A percentile compares a stretch with the other conserved stretches of the same genome.
phyloP scores from a whole-genome alignment of 1,140 invertebrate species.

The Euschistus heros region DNA sequence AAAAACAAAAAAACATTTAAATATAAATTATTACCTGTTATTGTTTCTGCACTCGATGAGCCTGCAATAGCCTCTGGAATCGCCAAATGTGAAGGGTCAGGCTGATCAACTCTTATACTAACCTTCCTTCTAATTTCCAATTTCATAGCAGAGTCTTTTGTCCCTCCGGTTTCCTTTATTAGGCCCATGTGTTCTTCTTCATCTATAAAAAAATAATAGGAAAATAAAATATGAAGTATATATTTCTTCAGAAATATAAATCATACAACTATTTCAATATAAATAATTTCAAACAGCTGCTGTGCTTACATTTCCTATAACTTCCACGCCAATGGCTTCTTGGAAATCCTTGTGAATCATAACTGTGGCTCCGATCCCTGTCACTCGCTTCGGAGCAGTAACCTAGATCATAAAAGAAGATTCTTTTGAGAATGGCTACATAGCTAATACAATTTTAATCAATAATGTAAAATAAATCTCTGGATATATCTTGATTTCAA shows the following conservation, averaged over 20 bases:
- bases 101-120: conserved; percentile 36
- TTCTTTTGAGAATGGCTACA: too few relatives aligned
- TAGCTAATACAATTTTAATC: neutral
- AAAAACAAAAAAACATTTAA: neutral
- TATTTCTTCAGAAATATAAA: conserved; percentile 5
- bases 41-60: conserved; percentile 60
- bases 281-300: too few relatives aligned
- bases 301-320: conserved; percentile 49
- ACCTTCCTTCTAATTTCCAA: conserved; percentile 32
- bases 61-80: conserved; percentile 48
- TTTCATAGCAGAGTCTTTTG: conserved; percentile 16
- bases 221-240: neutral
- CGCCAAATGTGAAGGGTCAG: conserved; percentile 38
- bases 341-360: conserved; percentile 35
- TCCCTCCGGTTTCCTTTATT: conserved; percentile 30
- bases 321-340: conserved; percentile 46
- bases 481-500: neutral
- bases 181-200: conserved; percentile 40
- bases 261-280: conserved; percentile 5
- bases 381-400: conserved; percentile 66
- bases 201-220: conserved; percentile 32
- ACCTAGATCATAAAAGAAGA: conserved; percentile 36
- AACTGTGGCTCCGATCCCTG: conserved; percentile 44
- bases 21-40: conserved; percentile 45
- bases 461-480: neutral